Evolutionary conservation across 2,113 vertebrate species (phyloP), one percentile per base, ranked within the genome.

Genomic region (Gallinago jamesoni): DNA sequence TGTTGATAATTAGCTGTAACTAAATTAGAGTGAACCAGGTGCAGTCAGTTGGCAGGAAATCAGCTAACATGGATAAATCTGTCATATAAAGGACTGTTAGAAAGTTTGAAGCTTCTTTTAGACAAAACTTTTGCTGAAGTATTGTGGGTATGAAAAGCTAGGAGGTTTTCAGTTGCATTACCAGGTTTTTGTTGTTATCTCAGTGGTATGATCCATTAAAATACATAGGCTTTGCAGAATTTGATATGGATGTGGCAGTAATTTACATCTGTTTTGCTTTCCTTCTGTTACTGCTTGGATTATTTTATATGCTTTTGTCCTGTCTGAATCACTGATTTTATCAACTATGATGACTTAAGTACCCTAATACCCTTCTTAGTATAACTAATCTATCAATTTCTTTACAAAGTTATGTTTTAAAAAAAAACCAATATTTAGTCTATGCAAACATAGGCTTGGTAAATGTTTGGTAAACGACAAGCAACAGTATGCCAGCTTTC

Each of bases 21-120:
- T 87, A 93, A 93, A 87, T 94, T 89, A 87, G 64, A 91, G 47
- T 56, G 52, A 90, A 59, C 50, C 86, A 96, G 92, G 89, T 97
- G 90, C 80, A 91, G 45, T 14, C 57, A 89, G 35, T 53, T 95
- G 89, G 94, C 92, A 96, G 64, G 10, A 77, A 91, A 96, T 77
- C 84, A 93, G 68, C 25, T 45, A 81, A 74, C 50, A 16, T 8
- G 52, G 72, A 83, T 91, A 88, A 85, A 94, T 86, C 70, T 89
- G 41, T 62, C 75, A 31, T 14, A 77, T 10, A 56, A 83, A 92
- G 47, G 28, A 77, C 9, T 22, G 7, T 20, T 76, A 78, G 52
- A 68, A 85, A 95, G 39, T 50, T 19, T 84, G 31, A 81, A 72
- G 53, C 68, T 92, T 77, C 35, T 33, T 75, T 72, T n/a, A 79